Percentiles rank a stretch among this genome's conserved stretches.
phyloP scores from a whole-genome alignment of 2,797 vertebrate species.

The Acridotheres tristis region DNA sequence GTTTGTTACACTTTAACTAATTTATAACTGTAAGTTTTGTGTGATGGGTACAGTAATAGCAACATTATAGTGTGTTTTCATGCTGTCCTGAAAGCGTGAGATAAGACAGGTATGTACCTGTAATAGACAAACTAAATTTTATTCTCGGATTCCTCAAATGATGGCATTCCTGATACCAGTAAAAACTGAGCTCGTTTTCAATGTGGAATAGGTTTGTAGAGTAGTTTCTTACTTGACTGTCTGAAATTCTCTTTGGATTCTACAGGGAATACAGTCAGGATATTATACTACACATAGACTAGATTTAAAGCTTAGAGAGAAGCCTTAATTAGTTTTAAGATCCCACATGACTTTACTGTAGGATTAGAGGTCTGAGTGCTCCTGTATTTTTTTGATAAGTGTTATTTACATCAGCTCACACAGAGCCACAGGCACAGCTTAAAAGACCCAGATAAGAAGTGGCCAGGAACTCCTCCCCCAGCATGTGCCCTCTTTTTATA shows the following conservation, averaged over 20 bases:
- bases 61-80: not conserved
- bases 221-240: not conserved
- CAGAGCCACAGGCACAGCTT: not conserved
- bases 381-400: conserved; percentile 32
- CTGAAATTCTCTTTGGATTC: conserved; percentile 9
- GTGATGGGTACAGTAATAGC: not conserved
- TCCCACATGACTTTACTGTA: not conserved
- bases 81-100: not conserved
- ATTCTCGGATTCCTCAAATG: not conserved
- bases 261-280: not conserved
- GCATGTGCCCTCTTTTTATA: not conserved
- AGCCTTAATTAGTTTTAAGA: conserved; percentile 49
- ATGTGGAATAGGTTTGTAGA: not conserved
- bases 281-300: not conserved
- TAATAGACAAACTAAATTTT: not conserved
- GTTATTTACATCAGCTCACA: conserved; percentile 26
- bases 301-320: conserved; percentile 41
- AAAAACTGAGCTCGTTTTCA: not conserved
- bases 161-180: not conserved
- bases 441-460: conserved; percentile 26
- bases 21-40: not conserved
- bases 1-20: not conserved
- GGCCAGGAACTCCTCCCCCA: not conserved
- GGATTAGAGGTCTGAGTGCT: not conserved
- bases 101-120: not conserved